Evolutionary conservation across 2,797 vertebrate genomes (phyloP), one percentile per base, ranked within the genome.

Genomic region (Brachyalestes nurse): DNA sequence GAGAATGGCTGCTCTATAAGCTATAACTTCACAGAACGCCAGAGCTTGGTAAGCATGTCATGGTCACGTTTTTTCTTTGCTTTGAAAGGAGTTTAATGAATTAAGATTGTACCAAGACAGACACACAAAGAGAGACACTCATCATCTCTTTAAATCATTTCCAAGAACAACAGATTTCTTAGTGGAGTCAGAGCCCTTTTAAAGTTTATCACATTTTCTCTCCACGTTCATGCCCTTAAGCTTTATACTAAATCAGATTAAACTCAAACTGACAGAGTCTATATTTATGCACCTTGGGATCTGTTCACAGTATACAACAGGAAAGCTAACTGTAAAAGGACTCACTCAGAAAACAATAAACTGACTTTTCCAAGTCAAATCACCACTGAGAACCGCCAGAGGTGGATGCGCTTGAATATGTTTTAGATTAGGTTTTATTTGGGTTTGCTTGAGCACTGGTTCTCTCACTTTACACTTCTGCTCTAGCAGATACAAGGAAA

Each of bases 1-100:
- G 83, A 90, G 81, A 86, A 88, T 85, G 86, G 90, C 51, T 93
- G 91, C 75, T 85, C 81, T 61, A 88, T 93, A 42, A 85, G 69
- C 14, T 92, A 90, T 69, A 78, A 45, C 0, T 93, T 92, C 57
- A 89, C 81, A 19, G 87, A 92, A 64, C 88, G 51, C 38, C 82
- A 86, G 13, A 85, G 81, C 82, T 72, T 93, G 92, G 92, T 92
- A 86, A 72, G 90, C 67, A 45, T 57, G 16, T 81, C 42, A 19
- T 62, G 14, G 47, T 38, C 9, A 65, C 1, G 10, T 13, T 55
- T 57, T 65, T 45, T 45, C 38, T 28, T 28, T 17, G 12, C 21
- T 6, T 28, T 51, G 16, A 67, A 21, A 9, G 23, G 28, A 58
- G 34, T 10, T 61, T 47, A 10, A 66, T 25, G 19, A 21, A 28